Evolutionary conservation across 2,797 vertebrate species (phyloP).

Genomic region (Notamacropus eugenii): DNA sequence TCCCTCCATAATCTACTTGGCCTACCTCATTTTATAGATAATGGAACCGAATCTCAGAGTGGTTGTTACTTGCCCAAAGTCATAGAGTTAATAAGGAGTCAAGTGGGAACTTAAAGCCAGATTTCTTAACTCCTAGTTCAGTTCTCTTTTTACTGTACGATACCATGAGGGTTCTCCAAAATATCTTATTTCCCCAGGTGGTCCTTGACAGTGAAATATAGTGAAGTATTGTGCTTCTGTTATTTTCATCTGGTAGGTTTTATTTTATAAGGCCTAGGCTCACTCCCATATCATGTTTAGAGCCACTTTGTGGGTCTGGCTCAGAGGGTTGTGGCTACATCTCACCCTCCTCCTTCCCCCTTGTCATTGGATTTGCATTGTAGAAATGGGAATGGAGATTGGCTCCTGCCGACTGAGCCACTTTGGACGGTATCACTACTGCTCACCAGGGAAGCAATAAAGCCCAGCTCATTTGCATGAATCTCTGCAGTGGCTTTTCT

Average conservation of each 20-base stretch:
- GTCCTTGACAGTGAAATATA: background rate
- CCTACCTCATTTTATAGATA: background rate
- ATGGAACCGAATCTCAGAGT: background rate
- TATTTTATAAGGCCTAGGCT: conserved; percentile 48
- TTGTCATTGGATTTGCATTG: conserved; percentile 30
- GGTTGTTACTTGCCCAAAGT: background rate
- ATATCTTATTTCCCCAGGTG: background rate
- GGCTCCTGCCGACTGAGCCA: conserved; percentile 58
- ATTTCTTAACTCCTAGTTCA: background rate
- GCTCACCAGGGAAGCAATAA: conserved; percentile 66
- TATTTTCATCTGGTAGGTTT: background rate
- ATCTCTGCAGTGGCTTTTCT: conserved; percentile 73
- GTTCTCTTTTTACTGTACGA: background rate
- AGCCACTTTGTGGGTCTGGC: conserved; percentile 30
- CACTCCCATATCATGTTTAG: conserved; percentile 51
- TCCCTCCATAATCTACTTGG: background rate
- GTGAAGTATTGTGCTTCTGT: background rate
- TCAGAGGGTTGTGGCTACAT: conserved; percentile 46
- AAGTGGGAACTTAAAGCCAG: background rate
- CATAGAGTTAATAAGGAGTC: background rate
- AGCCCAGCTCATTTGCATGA: conserved; percentile 72
- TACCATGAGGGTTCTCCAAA: background rate
- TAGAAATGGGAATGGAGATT: conserved; percentile 48
- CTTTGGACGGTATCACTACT: conserved; percentile 65
- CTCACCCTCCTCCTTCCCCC: conserved; percentile 30